Percentiles rank a stretch among this genome's conserved stretches.
Conservation (phyloP, 2,888 invertebrate genomes). For the Drosophila quinaria region DNA sequence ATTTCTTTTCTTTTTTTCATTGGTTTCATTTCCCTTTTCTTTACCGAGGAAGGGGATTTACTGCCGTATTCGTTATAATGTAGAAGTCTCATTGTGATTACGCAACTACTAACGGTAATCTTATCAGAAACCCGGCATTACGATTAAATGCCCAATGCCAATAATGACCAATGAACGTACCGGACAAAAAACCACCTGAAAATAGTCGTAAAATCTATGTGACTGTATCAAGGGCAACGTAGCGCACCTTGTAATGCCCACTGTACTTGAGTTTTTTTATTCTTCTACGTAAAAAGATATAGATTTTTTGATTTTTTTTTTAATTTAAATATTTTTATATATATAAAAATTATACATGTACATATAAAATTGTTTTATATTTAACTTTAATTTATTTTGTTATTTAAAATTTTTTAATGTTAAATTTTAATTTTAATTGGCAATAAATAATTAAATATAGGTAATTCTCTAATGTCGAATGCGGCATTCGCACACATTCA, state of each 20-base stretch:
- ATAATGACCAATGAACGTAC: conserved; percentile 11
- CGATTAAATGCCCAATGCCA: conserved; percentile 48
- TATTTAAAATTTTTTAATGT: too few species aligned
- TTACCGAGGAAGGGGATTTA: neutral
- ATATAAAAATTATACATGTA: too few species aligned
- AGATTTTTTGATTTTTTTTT: neutral
- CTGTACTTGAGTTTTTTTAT: neutral
- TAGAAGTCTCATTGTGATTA: conserved; percentile 32
- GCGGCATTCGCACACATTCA: too few species aligned
- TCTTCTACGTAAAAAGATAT: neutral
- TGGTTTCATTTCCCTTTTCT: conserved; percentile 7
- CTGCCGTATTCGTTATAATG: conserved; percentile 1
- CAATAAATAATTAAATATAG: too few species aligned
- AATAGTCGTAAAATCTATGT: conserved; percentile 3
- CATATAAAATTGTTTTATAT: too few species aligned
- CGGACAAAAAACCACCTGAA: neutral
- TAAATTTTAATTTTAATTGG: too few species aligned
- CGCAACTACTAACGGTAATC: conserved; percentile 33
- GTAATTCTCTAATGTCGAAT: too few species aligned
- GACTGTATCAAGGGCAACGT: conserved; percentile 2
- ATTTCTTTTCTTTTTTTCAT: conserved; percentile 6
- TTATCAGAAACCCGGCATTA: conserved; percentile 28
- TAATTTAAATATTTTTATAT: too few species aligned
- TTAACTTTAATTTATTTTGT: too few species aligned
- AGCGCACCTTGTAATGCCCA: conserved; percentile 1